Evolutionary conservation across 2,888 invertebrate genomes (phyloP), one percentile per base, ranked within the genome.

Genomic region (Agrilus biguttatus): DNA sequence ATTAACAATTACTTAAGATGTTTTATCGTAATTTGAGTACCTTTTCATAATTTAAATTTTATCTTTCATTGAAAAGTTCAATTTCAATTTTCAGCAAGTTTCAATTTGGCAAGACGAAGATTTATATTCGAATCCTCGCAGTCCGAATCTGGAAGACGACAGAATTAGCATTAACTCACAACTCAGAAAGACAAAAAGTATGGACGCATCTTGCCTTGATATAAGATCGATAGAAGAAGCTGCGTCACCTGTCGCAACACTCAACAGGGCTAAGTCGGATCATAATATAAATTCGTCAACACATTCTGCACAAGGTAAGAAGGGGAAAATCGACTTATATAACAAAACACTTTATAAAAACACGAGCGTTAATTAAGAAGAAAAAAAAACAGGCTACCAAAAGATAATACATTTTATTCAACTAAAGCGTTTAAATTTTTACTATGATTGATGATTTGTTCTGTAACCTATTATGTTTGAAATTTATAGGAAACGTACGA

Each of bases 131-230:
- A 77, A 75, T 53, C 80, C 79, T 7, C 67, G 77, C 33, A 67
- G 68, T 47, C 66, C 65, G 14, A 66, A 66, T 49, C 62, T 66
- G 42, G 87, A 87, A 49, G 87, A 88, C 41, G 84, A 84, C 57
- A 67, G 78, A 34, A 73, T 80, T 34, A 85, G 85, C 40, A 73
- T 86, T 47, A 78, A 78, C 33, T 85, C 87, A 3, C 85, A 85
- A 54, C 65, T 89, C 53, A 73, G 90, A 54, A 90, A 90, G 67
- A 87, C 89, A 10, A 78, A 87, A 58, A 88, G 89, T 49, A 86
- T 90, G 66, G 90, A 90, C 59, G 89, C 89, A 2, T 87, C 87
- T 3, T 88, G 86, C 57, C 71, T 88, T 48, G 89, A 89, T 56
- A 79, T 89, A 54, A 75, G 87, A 48, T 79, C 81, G 53, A 73